phyloP scores from a whole-genome alignment of 1,140 invertebrate species.

The Philotrypesis tridentata region DNA sequence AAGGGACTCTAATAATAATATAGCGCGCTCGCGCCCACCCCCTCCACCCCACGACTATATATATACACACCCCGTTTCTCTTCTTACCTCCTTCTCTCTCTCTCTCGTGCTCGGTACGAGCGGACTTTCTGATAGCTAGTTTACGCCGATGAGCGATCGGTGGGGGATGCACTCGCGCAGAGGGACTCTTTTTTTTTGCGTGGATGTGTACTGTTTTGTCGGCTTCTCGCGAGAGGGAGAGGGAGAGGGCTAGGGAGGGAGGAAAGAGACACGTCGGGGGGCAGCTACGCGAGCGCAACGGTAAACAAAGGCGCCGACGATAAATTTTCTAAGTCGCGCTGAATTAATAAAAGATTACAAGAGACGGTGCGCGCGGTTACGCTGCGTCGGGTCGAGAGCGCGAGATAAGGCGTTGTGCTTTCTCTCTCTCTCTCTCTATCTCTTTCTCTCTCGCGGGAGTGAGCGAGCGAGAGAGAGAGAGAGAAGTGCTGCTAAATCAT shows the following conservation, averaged over 20 bases:
- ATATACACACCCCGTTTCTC: neutral
- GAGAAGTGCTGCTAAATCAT: conserved; percentile 71
- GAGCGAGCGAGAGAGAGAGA: too few species aligned
- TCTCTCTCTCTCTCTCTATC: too few species aligned
- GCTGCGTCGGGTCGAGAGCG: conserved; percentile 57
- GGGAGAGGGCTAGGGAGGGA: too few species aligned
- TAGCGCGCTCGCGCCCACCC: conserved; percentile 59
- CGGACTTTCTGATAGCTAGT: neutral
- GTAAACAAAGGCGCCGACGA: conserved; percentile 72
- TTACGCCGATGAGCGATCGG: neutral
- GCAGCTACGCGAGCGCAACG: conserved; percentile 56
- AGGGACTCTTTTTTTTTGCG: too few species aligned
- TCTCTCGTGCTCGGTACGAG: neutral
- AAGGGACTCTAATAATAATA: conserved; percentile 76
- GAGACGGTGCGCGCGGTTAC: conserved; percentile 57
- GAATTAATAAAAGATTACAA: conserved; percentile 76
- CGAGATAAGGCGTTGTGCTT: conserved; percentile 70
- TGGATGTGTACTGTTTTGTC: too few species aligned
- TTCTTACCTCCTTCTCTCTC: conserved; percentile 3
- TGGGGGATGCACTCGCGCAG: too few species aligned
- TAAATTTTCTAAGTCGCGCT: conserved; percentile 73
- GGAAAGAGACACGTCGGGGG: conserved; percentile 55
- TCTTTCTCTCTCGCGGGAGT: conserved; percentile 57
- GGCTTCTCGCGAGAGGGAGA: too few species aligned
- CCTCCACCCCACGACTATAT: neutral